Evolutionary conservation across 2,797 vertebrate genomes (phyloP).

Genomic region (Pseudochirops cupreus): DNA sequence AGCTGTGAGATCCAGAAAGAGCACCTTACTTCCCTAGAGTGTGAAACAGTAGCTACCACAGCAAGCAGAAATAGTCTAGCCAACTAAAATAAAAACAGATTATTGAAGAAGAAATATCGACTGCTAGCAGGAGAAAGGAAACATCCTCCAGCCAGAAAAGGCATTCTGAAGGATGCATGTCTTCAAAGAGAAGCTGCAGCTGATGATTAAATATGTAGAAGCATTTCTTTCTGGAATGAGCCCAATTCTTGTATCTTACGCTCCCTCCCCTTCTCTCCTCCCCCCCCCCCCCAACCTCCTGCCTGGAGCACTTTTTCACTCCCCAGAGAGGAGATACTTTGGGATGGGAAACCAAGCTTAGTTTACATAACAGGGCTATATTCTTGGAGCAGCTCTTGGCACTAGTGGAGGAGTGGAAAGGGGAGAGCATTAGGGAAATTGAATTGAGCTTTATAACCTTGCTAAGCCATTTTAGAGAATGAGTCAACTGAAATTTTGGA

Average conservation of each 20-base stretch:
- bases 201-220: slow-evolving; percentile 44
- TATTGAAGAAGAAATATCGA: slow-evolving; percentile 56
- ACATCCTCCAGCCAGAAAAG: slow-evolving; percentile 33
- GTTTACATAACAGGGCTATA: background rate
- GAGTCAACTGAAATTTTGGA: background rate
- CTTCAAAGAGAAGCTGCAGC: slow-evolving; percentile 52
- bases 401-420: background rate
- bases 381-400: background rate
- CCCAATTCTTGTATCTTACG: background rate
- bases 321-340: background rate
- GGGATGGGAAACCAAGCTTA: background rate
- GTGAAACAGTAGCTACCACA: slow-evolving; percentile 7
- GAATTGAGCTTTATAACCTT: slow-evolving; percentile 1
- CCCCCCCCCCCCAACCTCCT: background rate
- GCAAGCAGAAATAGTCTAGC: slow-evolving; percentile 43
- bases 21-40: slow-evolving; percentile 27
- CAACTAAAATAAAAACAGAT: slow-evolving; percentile 61
- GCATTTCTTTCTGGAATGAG: background rate
- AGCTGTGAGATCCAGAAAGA: slow-evolving; percentile 3
- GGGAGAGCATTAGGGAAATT: background rate
- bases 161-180: slow-evolving; percentile 53
- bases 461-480: background rate
- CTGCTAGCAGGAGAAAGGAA: slow-evolving; percentile 31
- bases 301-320: background rate
- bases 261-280: background rate